Percentiles rank a stretch among this genome's conserved stretches.
phyloP scores from a whole-genome alignment of 2,113 vertebrate species.

The Solenodon paradoxus region DNA sequence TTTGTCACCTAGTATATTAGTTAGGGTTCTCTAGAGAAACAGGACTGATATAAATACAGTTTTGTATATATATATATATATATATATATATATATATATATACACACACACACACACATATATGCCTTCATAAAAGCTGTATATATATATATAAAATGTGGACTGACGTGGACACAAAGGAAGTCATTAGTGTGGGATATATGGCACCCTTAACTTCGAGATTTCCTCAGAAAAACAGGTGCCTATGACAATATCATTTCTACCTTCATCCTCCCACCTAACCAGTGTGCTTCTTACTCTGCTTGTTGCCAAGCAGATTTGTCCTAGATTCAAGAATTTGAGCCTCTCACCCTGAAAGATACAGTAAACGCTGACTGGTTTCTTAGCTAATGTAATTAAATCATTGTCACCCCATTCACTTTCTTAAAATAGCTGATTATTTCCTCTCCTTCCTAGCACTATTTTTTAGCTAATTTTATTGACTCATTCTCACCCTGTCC shows the following conservation, averaged over 20 bases:
- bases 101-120: too few relatives aligned
- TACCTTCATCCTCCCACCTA: neutral
- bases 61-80: too few relatives aligned
- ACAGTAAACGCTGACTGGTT: neutral
- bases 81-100: neutral
- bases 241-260: neutral
- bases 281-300: neutral
- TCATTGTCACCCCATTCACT: slow-evolving; percentile 3
- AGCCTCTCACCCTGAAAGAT: neutral
- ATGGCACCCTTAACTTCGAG: neutral
- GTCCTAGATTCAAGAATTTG: neutral
- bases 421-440: slow-evolving; percentile 60
- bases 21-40: neutral
- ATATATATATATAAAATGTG: neutral
- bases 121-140: too few relatives aligned
- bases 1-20: neutral
- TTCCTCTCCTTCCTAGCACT: slow-evolving; percentile 54
- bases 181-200: neutral
- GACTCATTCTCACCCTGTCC: slow-evolving; percentile 29
- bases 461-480: slow-evolving; percentile 58
- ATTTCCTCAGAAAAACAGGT: neutral
- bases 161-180: neutral
- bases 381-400: slow-evolving; percentile 43
- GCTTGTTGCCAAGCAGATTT: neutral
- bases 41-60: neutral